Conservation (phyloP, 2,797 vertebrate species). For the Myotis daubentonii region DNA sequence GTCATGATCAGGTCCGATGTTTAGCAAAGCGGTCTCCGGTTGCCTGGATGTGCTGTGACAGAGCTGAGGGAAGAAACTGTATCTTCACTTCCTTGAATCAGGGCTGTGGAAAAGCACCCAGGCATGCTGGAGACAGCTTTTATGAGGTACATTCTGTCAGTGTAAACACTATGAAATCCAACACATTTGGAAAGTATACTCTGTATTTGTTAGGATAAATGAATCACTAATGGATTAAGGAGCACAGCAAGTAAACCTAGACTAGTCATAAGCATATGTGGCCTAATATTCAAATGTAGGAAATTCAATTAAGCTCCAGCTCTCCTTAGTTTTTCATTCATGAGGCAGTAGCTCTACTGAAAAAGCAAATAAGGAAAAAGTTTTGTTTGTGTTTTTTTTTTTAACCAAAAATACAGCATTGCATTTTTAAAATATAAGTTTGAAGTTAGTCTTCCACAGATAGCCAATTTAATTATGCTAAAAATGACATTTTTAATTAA, state of each 20-base stretch:
- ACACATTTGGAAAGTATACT: conserved; percentile 77
- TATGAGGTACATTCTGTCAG: conserved; percentile 78
- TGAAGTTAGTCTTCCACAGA: conserved; percentile 92
- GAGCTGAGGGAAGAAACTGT: conserved; percentile 56
- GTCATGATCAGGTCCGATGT: conserved; percentile 62
- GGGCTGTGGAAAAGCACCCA: conserved; percentile 73
- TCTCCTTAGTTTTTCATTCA: conserved; percentile 86
- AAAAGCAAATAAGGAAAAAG: conserved; percentile 89
- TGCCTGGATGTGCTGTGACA: conserved; percentile 60
- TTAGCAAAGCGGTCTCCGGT: conserved; percentile 69
- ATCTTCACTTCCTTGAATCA: conserved; percentile 71
- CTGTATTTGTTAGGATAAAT: conserved; percentile 84
- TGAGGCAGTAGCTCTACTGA: conserved; percentile 82
- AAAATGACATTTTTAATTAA: conserved; percentile 99
- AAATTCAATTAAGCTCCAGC: conserved; percentile 83
- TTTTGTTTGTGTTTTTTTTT: conserved; percentile 83
- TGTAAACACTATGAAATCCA: conserved; percentile 80
- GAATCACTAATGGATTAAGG: conserved; percentile 82
- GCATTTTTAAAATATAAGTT: conserved; percentile 88
- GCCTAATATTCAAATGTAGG: conserved; percentile 84
- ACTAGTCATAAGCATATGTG: conserved; percentile 82
- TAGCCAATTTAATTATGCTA: conserved; percentile 98
- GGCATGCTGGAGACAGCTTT: conserved; percentile 74
- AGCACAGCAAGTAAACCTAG: conserved; percentile 83
- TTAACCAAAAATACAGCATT: conserved; percentile 83